These are phyloP conservation scores for Pseudotriccus pelzelni DNA, from an alignment of 2,797 vertebrate genomes.

Conservation along the genomic window DNA sequence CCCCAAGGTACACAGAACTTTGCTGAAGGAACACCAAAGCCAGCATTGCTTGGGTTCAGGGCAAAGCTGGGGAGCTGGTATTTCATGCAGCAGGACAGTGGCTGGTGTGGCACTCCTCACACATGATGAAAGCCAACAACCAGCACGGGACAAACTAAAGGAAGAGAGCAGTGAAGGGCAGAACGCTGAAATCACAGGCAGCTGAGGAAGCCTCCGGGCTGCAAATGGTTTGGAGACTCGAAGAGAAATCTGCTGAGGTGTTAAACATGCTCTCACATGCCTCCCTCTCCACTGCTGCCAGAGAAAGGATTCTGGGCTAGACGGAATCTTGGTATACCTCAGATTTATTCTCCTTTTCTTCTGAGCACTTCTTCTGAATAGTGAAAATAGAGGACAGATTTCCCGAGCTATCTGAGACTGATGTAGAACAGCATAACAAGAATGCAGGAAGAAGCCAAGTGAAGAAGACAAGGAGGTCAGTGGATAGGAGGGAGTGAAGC, in stretches of 20 bases:
- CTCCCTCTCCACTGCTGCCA: neutral
- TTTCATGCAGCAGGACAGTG: neutral
- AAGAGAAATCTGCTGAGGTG: neutral
- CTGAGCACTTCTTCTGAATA: neutral
- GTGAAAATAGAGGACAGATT: neutral
- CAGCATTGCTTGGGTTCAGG: neutral
- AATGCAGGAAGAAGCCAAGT: neutral
- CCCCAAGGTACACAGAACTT: neutral
- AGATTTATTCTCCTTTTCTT: neutral
- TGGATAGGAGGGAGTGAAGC: neutral
- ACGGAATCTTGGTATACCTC: neutral
- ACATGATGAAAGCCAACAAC: neutral
- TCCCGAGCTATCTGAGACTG: neutral
- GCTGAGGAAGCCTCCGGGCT: neutral
- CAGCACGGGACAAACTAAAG: neutral
- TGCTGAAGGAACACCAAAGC: neutral
- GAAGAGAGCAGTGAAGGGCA: neutral
- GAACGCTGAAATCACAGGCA: neutral
- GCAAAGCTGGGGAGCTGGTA: neutral
- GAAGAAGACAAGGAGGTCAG: neutral
- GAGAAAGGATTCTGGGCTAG: neutral
- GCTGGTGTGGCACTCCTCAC: neutral
- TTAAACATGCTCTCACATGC: fast-evolving
- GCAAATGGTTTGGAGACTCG: neutral
- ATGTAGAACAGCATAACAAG: neutral